Percentiles rank a stretch among this genome's conserved stretches.
Conservation (phyloP, 2,113 vertebrate species). For the Hyla sarda region DNA sequence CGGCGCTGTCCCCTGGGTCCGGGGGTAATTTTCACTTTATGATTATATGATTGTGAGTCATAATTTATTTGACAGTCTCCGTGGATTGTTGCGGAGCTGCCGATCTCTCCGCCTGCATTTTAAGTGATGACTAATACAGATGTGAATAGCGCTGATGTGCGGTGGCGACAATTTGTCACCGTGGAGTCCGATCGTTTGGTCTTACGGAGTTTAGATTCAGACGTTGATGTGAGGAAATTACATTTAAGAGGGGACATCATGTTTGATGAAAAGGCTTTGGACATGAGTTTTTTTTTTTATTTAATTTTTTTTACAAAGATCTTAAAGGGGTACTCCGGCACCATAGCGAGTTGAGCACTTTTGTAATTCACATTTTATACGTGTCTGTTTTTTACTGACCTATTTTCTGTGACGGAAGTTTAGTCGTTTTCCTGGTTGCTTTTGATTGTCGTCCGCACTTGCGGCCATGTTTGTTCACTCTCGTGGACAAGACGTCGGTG, state of each 20-base stretch:
- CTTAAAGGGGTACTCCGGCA: not conserved
- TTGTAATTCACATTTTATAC: too few species aligned
- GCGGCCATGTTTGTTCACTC: too few species aligned
- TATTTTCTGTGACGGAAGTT: too few species aligned
- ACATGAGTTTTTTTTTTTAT: not conserved
- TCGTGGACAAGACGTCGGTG: too few species aligned
- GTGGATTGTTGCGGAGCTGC: slow-evolving; percentile 4
- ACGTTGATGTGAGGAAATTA: slow-evolving; percentile 4
- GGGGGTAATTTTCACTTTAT: slow-evolving; percentile 45
- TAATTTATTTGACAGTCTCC: slow-evolving; percentile 35
- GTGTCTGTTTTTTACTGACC: too few species aligned
- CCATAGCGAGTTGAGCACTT: too few species aligned
- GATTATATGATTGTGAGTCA: slow-evolving; percentile 46
- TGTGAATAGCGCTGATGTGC: slow-evolving; percentile 30
- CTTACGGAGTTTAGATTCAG: slow-evolving; percentile 22
- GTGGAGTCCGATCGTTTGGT: not conserved
- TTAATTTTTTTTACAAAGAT: too few species aligned
- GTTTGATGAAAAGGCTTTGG: not conserved
- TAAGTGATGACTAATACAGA: slow-evolving; percentile 47
- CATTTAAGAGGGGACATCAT: slow-evolving; percentile 1
- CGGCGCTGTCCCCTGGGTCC: not conserved
- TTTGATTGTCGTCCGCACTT: too few species aligned
- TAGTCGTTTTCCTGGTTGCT: too few species aligned
- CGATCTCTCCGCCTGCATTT: slow-evolving; percentile 18
- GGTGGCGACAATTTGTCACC: slow-evolving; percentile 44